Evolutionary conservation across 2,888 invertebrate genomes (phyloP).

Genomic region (Cataglyphis rosenhaueri): DNA sequence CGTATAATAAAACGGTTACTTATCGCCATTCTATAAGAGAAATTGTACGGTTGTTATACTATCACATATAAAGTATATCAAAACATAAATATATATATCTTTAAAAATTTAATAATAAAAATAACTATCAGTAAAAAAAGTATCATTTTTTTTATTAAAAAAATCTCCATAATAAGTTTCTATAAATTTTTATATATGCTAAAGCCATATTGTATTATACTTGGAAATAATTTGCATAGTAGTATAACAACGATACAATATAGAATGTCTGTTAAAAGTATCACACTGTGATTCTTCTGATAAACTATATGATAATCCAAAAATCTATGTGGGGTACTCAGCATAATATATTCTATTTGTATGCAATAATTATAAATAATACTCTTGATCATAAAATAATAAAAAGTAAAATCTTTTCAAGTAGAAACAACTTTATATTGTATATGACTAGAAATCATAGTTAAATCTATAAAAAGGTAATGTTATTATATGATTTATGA

Average conservation of each 20-base stretch:
- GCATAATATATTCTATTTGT: slow-evolving; percentile 60
- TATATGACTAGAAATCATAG: slow-evolving; percentile 79
- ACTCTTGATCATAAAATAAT: slow-evolving; percentile 64
- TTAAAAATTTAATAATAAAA: slow-evolving; percentile 17
- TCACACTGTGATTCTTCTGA: slow-evolving; percentile 33
- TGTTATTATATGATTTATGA: slow-evolving; percentile 34
- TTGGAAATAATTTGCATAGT: slow-evolving; percentile 15
- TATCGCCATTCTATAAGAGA: slow-evolving; percentile 42
- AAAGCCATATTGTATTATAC: background rate
- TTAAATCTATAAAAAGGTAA: slow-evolving; percentile 59
- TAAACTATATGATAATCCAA: slow-evolving; percentile 77
- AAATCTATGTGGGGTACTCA: slow-evolving; percentile 70
- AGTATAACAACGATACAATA: slow-evolving; percentile 60
- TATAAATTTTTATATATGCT: background rate
- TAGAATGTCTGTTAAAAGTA: slow-evolving; percentile 50
- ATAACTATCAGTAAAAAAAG: background rate
- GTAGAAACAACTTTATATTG: slow-evolving; percentile 49
- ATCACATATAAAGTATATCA: background rate
- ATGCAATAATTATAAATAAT: slow-evolving; percentile 70
- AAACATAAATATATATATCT: background rate
- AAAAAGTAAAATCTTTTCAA: slow-evolving; percentile 63
- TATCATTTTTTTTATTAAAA: background rate
- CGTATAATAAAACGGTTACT: slow-evolving; percentile 43
- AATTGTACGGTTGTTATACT: slow-evolving; percentile 56
- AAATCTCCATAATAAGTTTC: slow-evolving; percentile 13